Base-by-base conservation (phyloP, 2,113 vertebrate genomes). In the Triplophysa tibetana region DNA sequence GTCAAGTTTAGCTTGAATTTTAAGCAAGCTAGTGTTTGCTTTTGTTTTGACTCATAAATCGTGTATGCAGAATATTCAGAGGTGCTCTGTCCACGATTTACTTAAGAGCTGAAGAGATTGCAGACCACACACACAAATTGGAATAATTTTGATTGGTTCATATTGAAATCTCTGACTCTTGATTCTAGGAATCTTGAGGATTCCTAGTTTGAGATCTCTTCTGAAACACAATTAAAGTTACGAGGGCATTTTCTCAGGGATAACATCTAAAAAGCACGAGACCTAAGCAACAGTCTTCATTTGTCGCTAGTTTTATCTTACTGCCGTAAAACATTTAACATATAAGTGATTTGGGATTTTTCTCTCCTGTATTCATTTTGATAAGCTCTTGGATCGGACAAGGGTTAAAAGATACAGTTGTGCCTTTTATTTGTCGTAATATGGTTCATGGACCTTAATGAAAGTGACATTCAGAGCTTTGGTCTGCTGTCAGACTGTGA, bases 81-180 rank as follows among this genome's bases (percentile, higher is more conserved):
- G 63, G 3, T 17, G n/a, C 33, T 73, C 79, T 26, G 50, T 72
- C 69, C 45, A 21, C 1, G n/a, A 23, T 77, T 65, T 88, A 81
- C 90, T 87, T 89, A 89, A 90, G 87, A 87, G 87, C 87, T 88
- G 87, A 85, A 90, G 83, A 82, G 91, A 88, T 90, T 90, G 82
- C 87, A 89, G 89, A 91, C 73, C 77, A 64, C 64, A 43, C 23
- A 14, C 63, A 33, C 38, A 24, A 64, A 67, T 52, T 43, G 2
- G 13, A 69, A 69, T 43, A 14, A 23, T 14, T 45, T 1, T 12
- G 45, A 48, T 48, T 13, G 10, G 13, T 24, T 70, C 8, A 24
- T 26, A 26, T 19, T 19, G 1, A 52, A 52, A 52, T 8, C 0
- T 50, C 45, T 11, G 11, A 48, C 8, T 48, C 13, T 48, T 26